Percentiles rank a stretch among this genome's conserved stretches.
Evolutionary conservation across 2,113 vertebrate species (phyloP).

Genomic region (Pedetes capensis): DNA sequence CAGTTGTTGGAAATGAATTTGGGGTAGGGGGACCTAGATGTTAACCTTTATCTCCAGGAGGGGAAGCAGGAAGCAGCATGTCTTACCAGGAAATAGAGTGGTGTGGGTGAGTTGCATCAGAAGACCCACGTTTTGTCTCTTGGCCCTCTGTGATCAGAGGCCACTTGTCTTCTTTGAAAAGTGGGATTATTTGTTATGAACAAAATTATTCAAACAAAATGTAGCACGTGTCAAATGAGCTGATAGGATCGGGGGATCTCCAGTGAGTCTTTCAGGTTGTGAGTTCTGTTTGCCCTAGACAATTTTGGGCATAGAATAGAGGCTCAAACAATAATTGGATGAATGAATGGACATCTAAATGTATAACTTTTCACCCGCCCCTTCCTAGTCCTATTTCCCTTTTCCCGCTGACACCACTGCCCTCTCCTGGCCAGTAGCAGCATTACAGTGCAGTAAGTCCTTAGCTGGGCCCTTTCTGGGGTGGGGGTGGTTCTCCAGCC

Average conservation of each 20-base stretch:
- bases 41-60: not conserved
- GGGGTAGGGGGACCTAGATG: fast-evolving
- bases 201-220: not conserved
- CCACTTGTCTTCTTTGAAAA: not conserved
- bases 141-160: not conserved
- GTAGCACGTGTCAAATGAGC: not conserved
- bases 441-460: not conserved
- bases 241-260: not conserved
- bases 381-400: not conserved
- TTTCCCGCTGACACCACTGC: not conserved
- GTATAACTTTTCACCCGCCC: not conserved
- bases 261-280: not conserved
- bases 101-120: not conserved
- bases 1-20: not conserved
- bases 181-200: not conserved
- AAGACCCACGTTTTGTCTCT: not conserved
- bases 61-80: fast-evolving
- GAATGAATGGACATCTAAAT: not conserved
- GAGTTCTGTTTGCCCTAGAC: not conserved
- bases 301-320: not conserved
- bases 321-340: not conserved
- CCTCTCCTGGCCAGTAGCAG: constrained; percentile 52
- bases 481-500: not conserved
- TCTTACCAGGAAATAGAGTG: not conserved
- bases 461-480: not conserved